Evolutionary conservation across 2,888 invertebrate genomes (phyloP).

Genomic region (Leucozona laternaria): DNA sequence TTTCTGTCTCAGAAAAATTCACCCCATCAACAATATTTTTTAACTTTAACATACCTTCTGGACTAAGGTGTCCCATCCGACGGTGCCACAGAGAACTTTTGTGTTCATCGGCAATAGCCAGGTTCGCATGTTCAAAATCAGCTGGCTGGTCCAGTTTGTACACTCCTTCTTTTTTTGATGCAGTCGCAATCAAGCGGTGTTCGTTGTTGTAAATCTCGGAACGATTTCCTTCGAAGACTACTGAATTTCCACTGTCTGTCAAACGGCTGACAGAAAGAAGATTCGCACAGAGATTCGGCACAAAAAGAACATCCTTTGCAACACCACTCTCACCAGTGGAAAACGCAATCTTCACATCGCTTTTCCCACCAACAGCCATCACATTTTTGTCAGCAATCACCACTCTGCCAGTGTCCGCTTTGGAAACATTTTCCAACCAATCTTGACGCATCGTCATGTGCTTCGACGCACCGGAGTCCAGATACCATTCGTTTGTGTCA

Average conservation of each 20-base stretch:
- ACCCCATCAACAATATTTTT: constrained; percentile 37
- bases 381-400: too few species aligned
- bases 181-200: constrained; percentile 13
- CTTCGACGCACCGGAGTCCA: neutral
- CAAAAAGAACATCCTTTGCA: constrained; percentile 19
- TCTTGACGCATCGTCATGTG: neutral
- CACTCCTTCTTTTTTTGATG: constrained; percentile 12
- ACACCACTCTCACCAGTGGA: constrained; percentile 4
- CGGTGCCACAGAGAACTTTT: constrained; percentile 29
- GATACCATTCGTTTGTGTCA: too few species aligned
- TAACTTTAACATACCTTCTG: neutral
- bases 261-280: constrained; percentile 20
- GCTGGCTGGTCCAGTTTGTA: constrained; percentile 10
- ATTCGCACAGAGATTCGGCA: constrained; percentile 28
- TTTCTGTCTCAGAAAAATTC: too few species aligned
- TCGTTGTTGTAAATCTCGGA: constrained; percentile 29
- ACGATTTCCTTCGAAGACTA: constrained; percentile 2
- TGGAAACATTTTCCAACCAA: neutral
- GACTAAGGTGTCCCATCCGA: constrained; percentile 12
- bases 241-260: constrained; percentile 17
- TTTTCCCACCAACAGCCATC: neutral
- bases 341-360: neutral
- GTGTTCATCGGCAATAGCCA: neutral
- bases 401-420: neutral
- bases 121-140: neutral